phyloP scores from a whole-genome alignment of 2,113 vertebrate genomes.

The Alouatta palliata region DNA sequence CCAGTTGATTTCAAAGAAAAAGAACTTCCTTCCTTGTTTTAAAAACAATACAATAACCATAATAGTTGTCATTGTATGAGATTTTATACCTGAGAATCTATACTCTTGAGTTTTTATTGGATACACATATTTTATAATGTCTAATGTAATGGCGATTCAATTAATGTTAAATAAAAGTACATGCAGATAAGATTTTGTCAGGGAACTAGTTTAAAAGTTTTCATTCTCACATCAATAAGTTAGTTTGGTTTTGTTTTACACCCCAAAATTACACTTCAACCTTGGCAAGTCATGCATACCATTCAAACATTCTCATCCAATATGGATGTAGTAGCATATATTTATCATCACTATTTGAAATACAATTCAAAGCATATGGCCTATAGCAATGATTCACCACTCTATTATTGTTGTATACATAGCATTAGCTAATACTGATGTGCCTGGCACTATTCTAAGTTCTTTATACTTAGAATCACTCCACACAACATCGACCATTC shows the following conservation, averaged over 20 bases:
- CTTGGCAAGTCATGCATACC: background rate
- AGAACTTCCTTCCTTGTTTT: background rate
- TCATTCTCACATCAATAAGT: background rate
- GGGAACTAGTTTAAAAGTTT: background rate
- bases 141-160: background rate
- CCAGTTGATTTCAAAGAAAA: background rate
- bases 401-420: background rate
- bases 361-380: background rate
- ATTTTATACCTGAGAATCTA: background rate
- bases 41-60: background rate
- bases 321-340: background rate
- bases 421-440: background rate
- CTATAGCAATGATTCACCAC: background rate
- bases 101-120: background rate
- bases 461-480: background rate
- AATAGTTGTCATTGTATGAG: background rate
- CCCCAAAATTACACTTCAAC: background rate
- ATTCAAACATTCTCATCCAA: background rate
- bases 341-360: conserved; percentile 7
- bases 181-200: background rate
- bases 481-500: background rate
- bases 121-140: background rate
- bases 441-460: background rate
- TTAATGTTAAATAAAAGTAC: background rate
- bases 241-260: background rate